phyloP scores from a whole-genome alignment of 2,888 invertebrate species.

The Tiphia femorata region DNA sequence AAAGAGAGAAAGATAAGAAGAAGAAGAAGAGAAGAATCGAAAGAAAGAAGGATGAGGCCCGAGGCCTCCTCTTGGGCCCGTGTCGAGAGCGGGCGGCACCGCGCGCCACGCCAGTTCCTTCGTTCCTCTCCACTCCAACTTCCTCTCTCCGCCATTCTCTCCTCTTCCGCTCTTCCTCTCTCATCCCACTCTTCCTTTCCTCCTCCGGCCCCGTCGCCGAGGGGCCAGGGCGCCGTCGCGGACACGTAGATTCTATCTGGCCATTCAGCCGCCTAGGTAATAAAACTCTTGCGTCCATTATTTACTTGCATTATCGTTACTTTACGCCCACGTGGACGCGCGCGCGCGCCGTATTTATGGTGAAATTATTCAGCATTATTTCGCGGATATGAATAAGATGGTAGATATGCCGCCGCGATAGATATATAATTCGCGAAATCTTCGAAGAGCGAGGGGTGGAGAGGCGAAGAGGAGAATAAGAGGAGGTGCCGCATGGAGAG shows the following conservation, averaged over 20 bases:
- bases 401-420: slow-evolving; percentile 47
- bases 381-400: slow-evolving; percentile 64
- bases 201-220: slow-evolving; percentile 11
- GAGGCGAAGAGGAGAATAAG: not conserved
- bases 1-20: too few species aligned
- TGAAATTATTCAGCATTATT: slow-evolving; percentile 67
- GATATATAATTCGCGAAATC: slow-evolving; percentile 33
- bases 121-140: not conserved
- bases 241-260: slow-evolving; percentile 65
- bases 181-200: slow-evolving; percentile 5
- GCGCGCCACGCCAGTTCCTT: not conserved
- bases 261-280: slow-evolving; percentile 66
- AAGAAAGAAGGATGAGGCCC: not conserved
- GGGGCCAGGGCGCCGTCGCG: slow-evolving; percentile 43
- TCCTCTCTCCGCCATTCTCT: not conserved
- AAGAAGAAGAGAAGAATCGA: too few species aligned
- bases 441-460: not conserved
- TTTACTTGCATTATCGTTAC: slow-evolving; percentile 68
- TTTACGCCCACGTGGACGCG: slow-evolving; percentile 65
- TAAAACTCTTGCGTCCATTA: slow-evolving; percentile 67
- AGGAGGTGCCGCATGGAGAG: not conserved
- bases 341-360: slow-evolving; percentile 63
- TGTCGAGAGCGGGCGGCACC: too few species aligned
- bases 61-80: not conserved
- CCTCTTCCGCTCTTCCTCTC: slow-evolving; percentile 1